Base-by-base conservation (phyloP, 2,888 invertebrate species). In the Papilio gigon region DNA sequence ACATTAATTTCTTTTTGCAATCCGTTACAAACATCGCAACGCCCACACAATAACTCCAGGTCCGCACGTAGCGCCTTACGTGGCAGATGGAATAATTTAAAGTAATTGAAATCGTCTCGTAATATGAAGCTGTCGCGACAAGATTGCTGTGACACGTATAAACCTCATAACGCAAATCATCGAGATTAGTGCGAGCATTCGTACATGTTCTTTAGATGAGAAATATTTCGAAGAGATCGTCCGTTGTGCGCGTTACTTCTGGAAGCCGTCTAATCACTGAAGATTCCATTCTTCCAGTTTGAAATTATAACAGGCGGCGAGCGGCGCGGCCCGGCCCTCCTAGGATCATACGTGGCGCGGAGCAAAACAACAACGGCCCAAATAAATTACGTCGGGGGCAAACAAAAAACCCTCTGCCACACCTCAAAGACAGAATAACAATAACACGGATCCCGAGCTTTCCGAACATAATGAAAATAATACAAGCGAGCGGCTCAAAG, bases 361-460 rank as follows among this genome's bases (percentile, higher is more conserved):
- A 77, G 77, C 78, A 79, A 79, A 81, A 81, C 83, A 84, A 85
- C 81, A 82, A 80, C 79, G 74, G 76, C 76, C 79, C 79, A 83
- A 85, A 84, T 84, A 85, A 84, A 86, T 84, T 80, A 84, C 80
- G 77, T 74, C 74, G 78, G 76, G 79, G 78, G 78, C 83, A 80
- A 83, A 84, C 84, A 83, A 84, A 84, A 77, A 83, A 78, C 75
- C 75, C 75, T 56, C 79, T 80, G 83, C 83, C 84, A 85, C 85
- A 85, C 84, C 86, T 86, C 83, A 80, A 81, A 84, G 84, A 85
- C 80, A 84, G 84, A 87, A 87, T 86, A 88, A 89, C 86, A 89
- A 89, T 87, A 86, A 86, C 83, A 83, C 76, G 78, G 85, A 81
- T 78, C 80, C 80, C 74, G 73, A 76, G 79, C 77, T 77, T 74